Conservation (phyloP, 2,888 invertebrate species). For the Pseudococcus viburni region DNA sequence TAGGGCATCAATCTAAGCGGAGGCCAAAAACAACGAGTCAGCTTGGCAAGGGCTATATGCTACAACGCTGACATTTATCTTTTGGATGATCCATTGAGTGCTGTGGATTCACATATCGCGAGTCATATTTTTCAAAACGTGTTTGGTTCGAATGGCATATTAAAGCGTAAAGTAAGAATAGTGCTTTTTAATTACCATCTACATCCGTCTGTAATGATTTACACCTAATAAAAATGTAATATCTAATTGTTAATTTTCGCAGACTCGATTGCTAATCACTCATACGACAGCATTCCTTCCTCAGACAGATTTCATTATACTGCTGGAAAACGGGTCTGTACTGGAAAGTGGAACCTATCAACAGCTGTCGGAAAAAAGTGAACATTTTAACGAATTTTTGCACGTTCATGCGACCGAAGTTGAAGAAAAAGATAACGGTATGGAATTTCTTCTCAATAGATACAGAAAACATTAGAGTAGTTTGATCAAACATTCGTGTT, state of each 20-base stretch:
- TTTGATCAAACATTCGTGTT: neutral
- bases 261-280: conserved; percentile 24
- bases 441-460: too few relatives aligned
- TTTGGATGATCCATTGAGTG: conserved; percentile 91
- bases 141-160: conserved; percentile 73
- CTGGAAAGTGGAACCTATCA: neutral
- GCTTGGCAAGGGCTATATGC: conserved; percentile 92
- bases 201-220: too few relatives aligned
- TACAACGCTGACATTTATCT: conserved; percentile 90
- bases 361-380: neutral
- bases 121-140: conserved; percentile 78
- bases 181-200: neutral
- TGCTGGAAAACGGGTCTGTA: neutral
- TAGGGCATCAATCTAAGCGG: conserved; percentile 89
- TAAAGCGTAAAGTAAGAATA: conserved; percentile 70
- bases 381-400: neutral
- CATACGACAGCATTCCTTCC: conserved; percentile 19
- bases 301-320: neutral
- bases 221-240: neutral
- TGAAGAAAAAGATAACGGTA: neutral
- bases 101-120: conserved; percentile 79
- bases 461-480: too few relatives aligned
- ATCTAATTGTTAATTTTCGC: neutral
- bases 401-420: neutral
- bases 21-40: conserved; percentile 93